phyloP scores from a whole-genome alignment of 2,113 vertebrate genomes.

The Phalacrocorax pelagicus region DNA sequence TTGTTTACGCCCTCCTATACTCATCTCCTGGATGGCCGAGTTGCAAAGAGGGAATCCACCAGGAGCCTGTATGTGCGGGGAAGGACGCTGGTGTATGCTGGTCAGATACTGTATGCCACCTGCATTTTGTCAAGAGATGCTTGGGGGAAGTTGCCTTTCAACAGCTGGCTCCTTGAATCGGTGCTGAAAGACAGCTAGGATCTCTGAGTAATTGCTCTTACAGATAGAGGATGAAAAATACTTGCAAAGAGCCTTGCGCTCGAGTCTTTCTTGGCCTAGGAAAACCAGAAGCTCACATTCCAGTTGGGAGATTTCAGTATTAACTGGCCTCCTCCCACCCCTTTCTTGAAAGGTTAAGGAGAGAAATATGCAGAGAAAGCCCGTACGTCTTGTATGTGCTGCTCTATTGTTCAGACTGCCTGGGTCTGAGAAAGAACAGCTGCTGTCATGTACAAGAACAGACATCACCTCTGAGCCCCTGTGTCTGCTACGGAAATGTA shows the following conservation, averaged over 20 bases:
- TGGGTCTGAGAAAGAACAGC: background rate
- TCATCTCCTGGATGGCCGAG: background rate
- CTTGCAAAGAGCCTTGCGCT: background rate
- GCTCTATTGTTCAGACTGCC: background rate
- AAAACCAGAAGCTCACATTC: background rate
- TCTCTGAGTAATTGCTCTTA: background rate
- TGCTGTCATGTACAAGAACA: rapidly evolving
- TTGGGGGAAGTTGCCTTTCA: background rate
- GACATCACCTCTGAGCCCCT: rapidly evolving
- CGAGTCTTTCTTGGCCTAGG: background rate
- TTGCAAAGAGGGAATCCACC: background rate
- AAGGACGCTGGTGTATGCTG: background rate
- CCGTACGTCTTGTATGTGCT: background rate
- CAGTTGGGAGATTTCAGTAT: background rate
- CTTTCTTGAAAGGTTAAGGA: background rate
- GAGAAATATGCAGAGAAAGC: background rate
- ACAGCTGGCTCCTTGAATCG: background rate
- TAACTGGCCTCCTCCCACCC: background rate
- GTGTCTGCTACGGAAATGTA: rapidly evolving
- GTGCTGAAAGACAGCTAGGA: background rate
- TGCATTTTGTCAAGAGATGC: background rate
- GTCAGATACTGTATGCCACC: background rate
- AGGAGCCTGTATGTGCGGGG: background rate
- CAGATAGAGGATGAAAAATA: background rate
- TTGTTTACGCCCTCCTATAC: rapidly evolving